A percentile compares a stretch with the other conserved stretches of the same genome.
These are phyloP conservation scores for Campoletis raptor DNA, from an alignment of 2,888 invertebrate genomes.

Conservation along the genomic window DNA sequence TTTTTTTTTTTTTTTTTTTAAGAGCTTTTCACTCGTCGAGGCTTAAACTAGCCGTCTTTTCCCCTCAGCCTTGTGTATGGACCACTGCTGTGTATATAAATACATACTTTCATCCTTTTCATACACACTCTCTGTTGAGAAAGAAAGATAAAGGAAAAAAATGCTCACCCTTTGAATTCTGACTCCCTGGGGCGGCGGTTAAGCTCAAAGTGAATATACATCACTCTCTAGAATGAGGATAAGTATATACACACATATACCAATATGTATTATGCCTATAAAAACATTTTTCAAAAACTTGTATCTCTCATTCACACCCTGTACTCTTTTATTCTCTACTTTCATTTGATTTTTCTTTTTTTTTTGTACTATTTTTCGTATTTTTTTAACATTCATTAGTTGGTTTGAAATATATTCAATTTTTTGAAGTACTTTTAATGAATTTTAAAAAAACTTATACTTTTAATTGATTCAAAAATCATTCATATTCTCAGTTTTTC, in stretches of 20 bases:
- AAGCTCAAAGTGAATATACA: conserved; percentile 63
- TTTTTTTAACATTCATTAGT: neutral
- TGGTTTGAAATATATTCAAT: neutral
- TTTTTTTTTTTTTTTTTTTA: conserved; percentile 40
- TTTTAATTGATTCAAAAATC: too few relatives aligned
- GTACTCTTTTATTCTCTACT: neutral
- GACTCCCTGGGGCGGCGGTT: conserved; percentile 59
- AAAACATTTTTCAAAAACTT: conserved; percentile 27
- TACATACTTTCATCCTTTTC: conserved; percentile 28
- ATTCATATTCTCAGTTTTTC: neutral
- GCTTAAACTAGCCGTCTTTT: conserved; percentile 64
- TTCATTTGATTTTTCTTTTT: neutral
- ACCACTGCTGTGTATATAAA: conserved; percentile 33
- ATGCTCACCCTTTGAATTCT: conserved; percentile 62
- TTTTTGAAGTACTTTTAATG: neutral
- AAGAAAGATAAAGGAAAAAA: conserved; percentile 3
- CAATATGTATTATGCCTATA: conserved; percentile 15
- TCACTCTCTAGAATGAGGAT: conserved; percentile 35
- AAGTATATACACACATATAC: conserved; percentile 19
- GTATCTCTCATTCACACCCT: conserved; percentile 1
- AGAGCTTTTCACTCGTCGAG: conserved; percentile 70
- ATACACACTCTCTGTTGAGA: conserved; percentile 2
- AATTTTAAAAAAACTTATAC: too few relatives aligned
- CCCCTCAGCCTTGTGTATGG: conserved; percentile 27
- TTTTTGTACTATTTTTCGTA: neutral